Conservation (phyloP, 2,797 vertebrate species). For the Falco cherrug region DNA sequence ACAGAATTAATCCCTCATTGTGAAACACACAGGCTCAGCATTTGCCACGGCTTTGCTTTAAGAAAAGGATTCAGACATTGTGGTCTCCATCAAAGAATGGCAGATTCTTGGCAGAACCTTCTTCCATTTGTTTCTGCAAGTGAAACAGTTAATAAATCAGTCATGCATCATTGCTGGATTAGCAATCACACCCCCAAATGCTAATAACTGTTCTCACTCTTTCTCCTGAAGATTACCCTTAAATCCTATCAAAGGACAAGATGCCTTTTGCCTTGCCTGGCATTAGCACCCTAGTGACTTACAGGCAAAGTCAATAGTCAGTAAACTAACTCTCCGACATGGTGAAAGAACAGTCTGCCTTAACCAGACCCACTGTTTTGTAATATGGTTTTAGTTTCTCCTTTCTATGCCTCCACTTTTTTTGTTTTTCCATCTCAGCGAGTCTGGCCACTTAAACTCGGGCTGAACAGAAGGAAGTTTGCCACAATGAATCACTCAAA, state of each 20-base stretch:
- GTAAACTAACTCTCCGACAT: not conserved
- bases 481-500: not conserved
- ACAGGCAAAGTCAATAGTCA: constrained; percentile 9
- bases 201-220: constrained; percentile 43
- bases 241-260: constrained; percentile 62
- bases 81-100: not conserved
- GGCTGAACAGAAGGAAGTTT: not conserved
- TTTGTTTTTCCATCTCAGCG: not conserved
- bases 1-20: constrained; percentile 13
- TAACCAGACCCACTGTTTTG: not conserved
- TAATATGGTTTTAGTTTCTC: not conserved
- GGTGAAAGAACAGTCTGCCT: not conserved
- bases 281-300: constrained; percentile 34
- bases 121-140: not conserved
- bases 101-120: constrained; percentile 11
- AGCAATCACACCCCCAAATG: constrained; percentile 11
- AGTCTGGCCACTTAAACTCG: not conserved
- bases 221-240: constrained; percentile 51
- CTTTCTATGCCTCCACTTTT: not conserved
- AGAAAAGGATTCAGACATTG: not conserved
- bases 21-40: not conserved
- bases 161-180: constrained; percentile 18
- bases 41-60: not conserved
- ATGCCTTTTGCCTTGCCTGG: constrained; percentile 53
- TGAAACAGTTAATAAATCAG: constrained; percentile 43